Evolutionary conservation across 2,888 invertebrate species (phyloP).

Genomic region (Parasteatoda lunata): DNA sequence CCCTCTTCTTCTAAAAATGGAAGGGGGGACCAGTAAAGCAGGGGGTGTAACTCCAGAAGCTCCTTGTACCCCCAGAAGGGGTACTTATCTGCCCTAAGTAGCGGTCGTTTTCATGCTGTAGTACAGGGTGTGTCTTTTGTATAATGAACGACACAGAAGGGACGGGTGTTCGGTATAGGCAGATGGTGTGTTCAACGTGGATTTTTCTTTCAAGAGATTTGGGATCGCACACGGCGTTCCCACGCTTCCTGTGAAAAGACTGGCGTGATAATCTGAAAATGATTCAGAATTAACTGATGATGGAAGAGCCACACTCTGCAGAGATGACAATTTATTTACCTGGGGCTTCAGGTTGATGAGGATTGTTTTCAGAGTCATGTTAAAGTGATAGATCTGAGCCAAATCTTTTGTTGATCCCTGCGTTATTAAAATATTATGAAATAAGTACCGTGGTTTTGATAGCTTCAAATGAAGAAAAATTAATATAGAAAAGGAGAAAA

Average conservation of each 20-base stretch:
- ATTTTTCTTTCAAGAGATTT: conserved; percentile 5
- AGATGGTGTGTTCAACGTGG: conserved; percentile 12
- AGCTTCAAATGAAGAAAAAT: too few relatives aligned
- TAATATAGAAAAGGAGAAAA: too few relatives aligned
- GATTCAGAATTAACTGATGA: neutral
- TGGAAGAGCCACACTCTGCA: neutral
- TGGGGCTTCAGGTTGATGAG: neutral
- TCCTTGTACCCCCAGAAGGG: conserved; percentile 19
- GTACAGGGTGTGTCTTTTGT: conserved; percentile 31
- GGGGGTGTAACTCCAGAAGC: conserved; percentile 61
- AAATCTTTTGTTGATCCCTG: too few relatives aligned
- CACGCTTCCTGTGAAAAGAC: conserved; percentile 13
- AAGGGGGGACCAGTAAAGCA: neutral
- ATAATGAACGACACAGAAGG: conserved; percentile 15
- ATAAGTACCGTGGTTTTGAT: too few relatives aligned
- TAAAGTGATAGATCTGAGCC: too few relatives aligned
- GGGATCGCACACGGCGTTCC: conserved; percentile 15
- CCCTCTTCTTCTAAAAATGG: neutral
- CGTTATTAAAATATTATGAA: too few relatives aligned
- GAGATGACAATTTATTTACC: neutral
- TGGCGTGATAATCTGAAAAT: conserved; percentile 3
- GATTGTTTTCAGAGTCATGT: neutral
- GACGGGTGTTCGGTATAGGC: conserved; percentile 5
- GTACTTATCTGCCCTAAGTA: conserved; percentile 48
- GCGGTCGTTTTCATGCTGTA: neutral